phyloP scores from a whole-genome alignment of 2,113 vertebrate species.

The Eulemur macaco region DNA sequence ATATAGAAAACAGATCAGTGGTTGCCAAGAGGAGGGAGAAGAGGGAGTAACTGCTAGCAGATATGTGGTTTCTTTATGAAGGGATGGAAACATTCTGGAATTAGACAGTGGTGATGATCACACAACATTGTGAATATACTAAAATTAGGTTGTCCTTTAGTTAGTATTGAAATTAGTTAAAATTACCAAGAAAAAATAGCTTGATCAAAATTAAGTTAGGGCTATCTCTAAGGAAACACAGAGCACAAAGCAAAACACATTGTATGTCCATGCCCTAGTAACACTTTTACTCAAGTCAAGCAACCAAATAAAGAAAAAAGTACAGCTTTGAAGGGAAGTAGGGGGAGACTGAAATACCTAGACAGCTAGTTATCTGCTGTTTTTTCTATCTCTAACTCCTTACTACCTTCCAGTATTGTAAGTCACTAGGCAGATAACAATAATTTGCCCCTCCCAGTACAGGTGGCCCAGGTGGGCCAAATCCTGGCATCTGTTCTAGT shows the following conservation, averaged over 20 bases:
- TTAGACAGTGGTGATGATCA: neutral
- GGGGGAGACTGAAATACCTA: neutral
- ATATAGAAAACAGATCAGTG: neutral
- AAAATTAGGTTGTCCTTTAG: neutral
- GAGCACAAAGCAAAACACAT: neutral
- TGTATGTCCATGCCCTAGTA: neutral
- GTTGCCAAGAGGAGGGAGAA: neutral
- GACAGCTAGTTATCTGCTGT: neutral
- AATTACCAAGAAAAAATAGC: slow-evolving; percentile 35
- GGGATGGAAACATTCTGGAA: neutral
- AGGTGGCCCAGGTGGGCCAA: neutral
- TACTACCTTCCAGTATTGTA: neutral
- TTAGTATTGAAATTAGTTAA: slow-evolving; percentile 28
- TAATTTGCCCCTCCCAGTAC: neutral
- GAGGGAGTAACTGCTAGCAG: neutral
- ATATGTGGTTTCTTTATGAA: neutral
- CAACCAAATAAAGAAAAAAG: slow-evolving; percentile 11
- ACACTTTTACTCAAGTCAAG: slow-evolving; percentile 51
- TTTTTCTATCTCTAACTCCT: neutral
- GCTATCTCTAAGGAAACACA: neutral
- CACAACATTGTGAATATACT: neutral
- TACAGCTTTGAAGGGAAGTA: neutral
- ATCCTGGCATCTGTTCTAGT: neutral
- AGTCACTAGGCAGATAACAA: neutral
- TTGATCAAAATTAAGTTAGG: slow-evolving; percentile 21